phyloP scores from a whole-genome alignment of 2,888 invertebrate species.

The Desoria tigrina region DNA sequence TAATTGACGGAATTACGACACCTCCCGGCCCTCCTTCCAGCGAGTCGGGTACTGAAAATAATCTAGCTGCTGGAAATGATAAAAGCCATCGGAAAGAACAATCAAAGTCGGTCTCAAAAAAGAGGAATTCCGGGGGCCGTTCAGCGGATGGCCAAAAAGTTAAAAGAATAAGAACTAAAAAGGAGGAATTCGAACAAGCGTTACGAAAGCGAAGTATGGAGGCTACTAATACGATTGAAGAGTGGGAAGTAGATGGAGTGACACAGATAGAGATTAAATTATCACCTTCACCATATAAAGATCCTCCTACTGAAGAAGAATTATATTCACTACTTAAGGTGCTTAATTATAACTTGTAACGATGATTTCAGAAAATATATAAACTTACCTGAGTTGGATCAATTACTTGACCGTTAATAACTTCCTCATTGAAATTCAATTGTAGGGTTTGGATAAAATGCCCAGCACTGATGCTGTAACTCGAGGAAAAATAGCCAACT shows the following conservation, averaged over 20 bases:
- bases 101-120: not conserved
- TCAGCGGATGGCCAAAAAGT: constrained; percentile 6
- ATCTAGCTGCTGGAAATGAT: not conserved
- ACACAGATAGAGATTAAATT: constrained; percentile 49
- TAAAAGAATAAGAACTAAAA: constrained; percentile 41
- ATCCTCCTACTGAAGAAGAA: constrained; percentile 90
- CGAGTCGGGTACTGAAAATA: not conserved
- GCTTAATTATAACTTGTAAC: constrained; percentile 21
- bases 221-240: constrained; percentile 46
- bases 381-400: not conserved
- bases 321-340: constrained; percentile 73
- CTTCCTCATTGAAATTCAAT: no score
- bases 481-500: constrained; percentile 85
- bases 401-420: not conserved
- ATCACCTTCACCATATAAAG: constrained; percentile 60
- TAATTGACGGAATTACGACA: constrained; percentile 24
- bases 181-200: constrained; percentile 45
- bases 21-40: constrained; percentile 16
- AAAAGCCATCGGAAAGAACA: not conserved
- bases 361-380: not conserved
- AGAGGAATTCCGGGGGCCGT: not conserved
- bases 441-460: constrained; percentile 83
- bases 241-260: constrained; percentile 51
- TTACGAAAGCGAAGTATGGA: constrained; percentile 45
- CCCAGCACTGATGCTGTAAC: constrained; percentile 93